A percentile compares a stretch with the other conserved stretches of the same genome.
Conservation (phyloP, 1,140 invertebrate species). For the Philopotamus ludificatus region DNA sequence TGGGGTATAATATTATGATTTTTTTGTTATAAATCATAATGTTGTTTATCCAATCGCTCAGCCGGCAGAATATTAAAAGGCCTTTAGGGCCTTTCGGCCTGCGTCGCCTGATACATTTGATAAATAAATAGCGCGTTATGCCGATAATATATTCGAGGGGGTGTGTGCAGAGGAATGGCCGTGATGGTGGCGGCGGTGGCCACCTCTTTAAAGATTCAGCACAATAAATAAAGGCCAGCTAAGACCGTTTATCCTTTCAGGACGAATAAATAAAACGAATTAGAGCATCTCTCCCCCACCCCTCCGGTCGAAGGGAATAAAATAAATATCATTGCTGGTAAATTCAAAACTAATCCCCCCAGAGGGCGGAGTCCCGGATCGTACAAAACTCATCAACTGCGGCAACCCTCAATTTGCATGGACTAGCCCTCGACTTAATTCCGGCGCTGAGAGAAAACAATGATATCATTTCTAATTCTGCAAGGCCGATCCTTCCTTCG, state of each 20-base stretch:
- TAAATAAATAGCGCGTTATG: neutral
- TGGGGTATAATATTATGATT: neutral
- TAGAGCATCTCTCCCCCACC: too few species aligned
- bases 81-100: neutral
- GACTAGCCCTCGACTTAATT: constrained; percentile 21
- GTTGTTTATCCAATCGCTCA: neutral
- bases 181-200: too few species aligned
- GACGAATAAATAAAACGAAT: neutral
- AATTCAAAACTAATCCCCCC: constrained; percentile 15
- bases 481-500: neutral
- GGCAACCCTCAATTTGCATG: constrained; percentile 24
- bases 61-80: neutral
- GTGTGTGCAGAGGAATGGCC: too few species aligned
- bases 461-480: constrained; percentile 23
- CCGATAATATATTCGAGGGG: neutral
- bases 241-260: neutral
- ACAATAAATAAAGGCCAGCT: constrained; percentile 4
- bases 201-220: neutral
- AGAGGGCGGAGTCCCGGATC: constrained; percentile 11
- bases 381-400: constrained; percentile 19
- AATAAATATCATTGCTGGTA: constrained; percentile 14
- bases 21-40: constrained; percentile 1
- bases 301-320: too few species aligned
- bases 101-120: neutral
- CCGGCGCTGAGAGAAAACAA: constrained; percentile 18